Conservation (phyloP, 2,113 vertebrate species). For the Ranitomeya imitator region DNA sequence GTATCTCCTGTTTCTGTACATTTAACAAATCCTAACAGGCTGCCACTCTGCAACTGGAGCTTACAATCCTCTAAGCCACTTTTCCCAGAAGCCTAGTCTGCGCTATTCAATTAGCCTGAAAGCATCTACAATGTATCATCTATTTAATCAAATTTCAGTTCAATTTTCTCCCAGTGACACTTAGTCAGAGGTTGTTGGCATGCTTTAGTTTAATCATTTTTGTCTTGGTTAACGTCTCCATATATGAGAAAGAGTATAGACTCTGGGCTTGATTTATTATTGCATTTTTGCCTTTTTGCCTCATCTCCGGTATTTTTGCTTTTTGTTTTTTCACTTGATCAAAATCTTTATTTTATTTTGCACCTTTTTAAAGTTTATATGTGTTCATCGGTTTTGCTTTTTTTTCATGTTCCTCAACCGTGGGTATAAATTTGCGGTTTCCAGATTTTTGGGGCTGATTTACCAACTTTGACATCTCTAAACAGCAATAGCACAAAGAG, state of each 20-base stretch:
- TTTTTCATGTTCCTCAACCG: no score
- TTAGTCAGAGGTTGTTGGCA: neutral
- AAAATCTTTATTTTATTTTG: no score
- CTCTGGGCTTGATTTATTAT: neutral
- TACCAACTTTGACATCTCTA: no score
- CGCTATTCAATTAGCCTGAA: slow-evolving; percentile 48
- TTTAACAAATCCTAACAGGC: neutral
- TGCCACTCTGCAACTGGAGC: slow-evolving; percentile 1
- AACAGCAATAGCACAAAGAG: no score
- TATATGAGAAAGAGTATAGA: neutral
- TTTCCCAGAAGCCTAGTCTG: neutral
- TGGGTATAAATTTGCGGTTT: no score
- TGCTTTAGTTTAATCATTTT: neutral
- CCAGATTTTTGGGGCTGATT: no score
- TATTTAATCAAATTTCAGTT: slow-evolving; percentile 40
- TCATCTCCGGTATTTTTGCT: no score
- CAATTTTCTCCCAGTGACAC: slow-evolving; percentile 22
- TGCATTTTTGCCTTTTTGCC: no score
- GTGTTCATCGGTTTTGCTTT: no score
- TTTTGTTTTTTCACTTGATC: no score
- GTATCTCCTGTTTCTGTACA: neutral
- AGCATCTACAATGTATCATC: slow-evolving; percentile 21
- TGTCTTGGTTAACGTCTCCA: neutral
- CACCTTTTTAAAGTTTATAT: no score
- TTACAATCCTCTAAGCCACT: neutral